phyloP scores from a whole-genome alignment of 2,113 vertebrate species.

The Proteles cristata region DNA sequence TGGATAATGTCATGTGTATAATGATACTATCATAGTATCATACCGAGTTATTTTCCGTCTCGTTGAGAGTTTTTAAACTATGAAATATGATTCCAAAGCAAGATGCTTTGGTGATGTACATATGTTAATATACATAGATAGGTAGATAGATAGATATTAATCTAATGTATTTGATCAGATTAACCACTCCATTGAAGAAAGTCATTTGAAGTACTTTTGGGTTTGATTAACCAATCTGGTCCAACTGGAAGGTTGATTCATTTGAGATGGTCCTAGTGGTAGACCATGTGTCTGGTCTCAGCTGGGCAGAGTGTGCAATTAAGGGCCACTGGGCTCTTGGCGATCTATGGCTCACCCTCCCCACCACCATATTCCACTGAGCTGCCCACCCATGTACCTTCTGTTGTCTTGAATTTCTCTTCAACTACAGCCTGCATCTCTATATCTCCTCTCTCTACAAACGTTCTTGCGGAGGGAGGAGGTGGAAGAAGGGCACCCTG shows the following conservation, averaged over 20 bases:
- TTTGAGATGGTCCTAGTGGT: background rate
- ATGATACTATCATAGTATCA: background rate
- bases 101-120: background rate
- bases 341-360: rapidly evolving
- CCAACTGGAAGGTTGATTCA: background rate
- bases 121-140: background rate
- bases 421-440: background rate
- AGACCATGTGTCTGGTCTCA: background rate
- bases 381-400: background rate
- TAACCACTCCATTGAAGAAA: background rate
- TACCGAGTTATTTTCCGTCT: background rate
- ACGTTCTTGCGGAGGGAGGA: background rate
- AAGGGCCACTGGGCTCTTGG: background rate
- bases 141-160: background rate
- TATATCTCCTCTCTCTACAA: background rate
- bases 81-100: background rate
- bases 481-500: background rate
- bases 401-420: background rate
- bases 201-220: background rate
- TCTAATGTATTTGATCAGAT: background rate
- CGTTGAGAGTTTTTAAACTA: background rate
- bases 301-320: background rate
- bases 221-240: background rate
- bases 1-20: rapidly evolving
- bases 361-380: background rate